Evolutionary conservation across 2,113 vertebrate species (phyloP).

Genomic region (Prionailurus viverrinus): DNA sequence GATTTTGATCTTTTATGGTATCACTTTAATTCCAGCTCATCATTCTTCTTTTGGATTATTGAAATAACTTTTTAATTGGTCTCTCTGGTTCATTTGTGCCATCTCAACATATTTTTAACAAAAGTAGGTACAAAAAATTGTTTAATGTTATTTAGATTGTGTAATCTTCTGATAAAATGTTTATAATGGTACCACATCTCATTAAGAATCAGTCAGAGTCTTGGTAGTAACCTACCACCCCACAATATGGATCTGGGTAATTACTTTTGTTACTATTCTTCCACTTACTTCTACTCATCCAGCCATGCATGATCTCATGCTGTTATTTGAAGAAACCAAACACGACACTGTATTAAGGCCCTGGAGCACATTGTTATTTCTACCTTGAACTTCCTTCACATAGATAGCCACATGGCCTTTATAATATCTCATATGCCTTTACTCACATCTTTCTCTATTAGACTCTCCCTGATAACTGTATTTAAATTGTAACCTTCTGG

Average conservation of each 20-base stretch:
- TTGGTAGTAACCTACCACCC: neutral
- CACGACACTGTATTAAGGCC: rapidly evolving
- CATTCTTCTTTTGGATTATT: neutral
- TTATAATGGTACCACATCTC: neutral
- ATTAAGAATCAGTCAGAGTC: neutral
- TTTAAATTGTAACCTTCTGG: neutral
- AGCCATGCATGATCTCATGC: neutral
- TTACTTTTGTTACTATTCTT: neutral
- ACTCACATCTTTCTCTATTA: neutral
- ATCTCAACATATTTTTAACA: neutral
- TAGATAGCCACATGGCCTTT: neutral
- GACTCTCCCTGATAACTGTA: neutral
- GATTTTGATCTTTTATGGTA: neutral
- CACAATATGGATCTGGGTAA: neutral
- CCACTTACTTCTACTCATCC: neutral
- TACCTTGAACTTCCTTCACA: neutral
- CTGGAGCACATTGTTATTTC: neutral
- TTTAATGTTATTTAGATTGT: neutral
- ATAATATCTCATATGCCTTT: neutral
- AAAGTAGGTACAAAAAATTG: neutral
- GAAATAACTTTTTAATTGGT: neutral
- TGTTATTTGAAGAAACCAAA: neutral
- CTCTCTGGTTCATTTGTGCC: neutral
- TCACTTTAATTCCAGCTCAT: neutral
- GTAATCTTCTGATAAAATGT: neutral